These are phyloP conservation scores for Drosophila kurseongensis DNA, from an alignment of 1,140 invertebrate species.

Conservation along the genomic window DNA sequence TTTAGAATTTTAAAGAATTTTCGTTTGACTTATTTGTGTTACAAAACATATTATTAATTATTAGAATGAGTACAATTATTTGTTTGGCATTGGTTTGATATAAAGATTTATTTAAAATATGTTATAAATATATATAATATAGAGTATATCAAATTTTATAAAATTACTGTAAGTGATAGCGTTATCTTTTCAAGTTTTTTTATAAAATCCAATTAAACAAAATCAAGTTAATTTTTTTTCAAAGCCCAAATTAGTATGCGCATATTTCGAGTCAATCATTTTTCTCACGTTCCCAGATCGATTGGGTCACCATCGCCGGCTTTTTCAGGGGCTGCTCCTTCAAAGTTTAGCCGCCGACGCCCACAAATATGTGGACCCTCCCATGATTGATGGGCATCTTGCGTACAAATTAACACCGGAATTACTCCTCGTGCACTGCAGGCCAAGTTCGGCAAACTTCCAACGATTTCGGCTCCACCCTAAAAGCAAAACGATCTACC, in stretches of 20 bases:
- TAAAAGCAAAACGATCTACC: conserved; percentile 6
- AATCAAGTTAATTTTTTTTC: background rate
- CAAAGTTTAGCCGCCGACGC: conserved; percentile 73
- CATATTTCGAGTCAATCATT: conserved; percentile 25
- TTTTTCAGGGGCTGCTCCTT: conserved; percentile 49
- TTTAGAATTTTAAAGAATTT: too few species aligned
- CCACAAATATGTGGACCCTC: conserved; percentile 54
- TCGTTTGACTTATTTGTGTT: too few species aligned
- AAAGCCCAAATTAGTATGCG: background rate
- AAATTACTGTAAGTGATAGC: too few species aligned
- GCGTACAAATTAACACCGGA: conserved; percentile 80
- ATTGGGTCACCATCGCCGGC: conserved; percentile 18
- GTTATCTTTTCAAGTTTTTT: too few species aligned
- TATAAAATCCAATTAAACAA: too few species aligned
- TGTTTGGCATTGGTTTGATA: too few species aligned
- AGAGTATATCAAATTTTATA: too few species aligned
- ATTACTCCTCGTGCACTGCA: conserved; percentile 61
- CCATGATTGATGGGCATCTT: conserved; percentile 77
- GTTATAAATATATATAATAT: too few species aligned
- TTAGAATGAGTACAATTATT: too few species aligned
- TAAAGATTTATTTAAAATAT: too few species aligned
- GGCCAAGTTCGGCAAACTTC: conserved; percentile 40
- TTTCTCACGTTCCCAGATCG: conserved; percentile 61
- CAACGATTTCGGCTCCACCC: conserved; percentile 54
- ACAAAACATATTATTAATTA: too few species aligned